Evolutionary conservation across 2,797 vertebrate species (phyloP), one percentile per base, ranked within the genome.

Genomic region (Typhlichthys subterraneus): DNA sequence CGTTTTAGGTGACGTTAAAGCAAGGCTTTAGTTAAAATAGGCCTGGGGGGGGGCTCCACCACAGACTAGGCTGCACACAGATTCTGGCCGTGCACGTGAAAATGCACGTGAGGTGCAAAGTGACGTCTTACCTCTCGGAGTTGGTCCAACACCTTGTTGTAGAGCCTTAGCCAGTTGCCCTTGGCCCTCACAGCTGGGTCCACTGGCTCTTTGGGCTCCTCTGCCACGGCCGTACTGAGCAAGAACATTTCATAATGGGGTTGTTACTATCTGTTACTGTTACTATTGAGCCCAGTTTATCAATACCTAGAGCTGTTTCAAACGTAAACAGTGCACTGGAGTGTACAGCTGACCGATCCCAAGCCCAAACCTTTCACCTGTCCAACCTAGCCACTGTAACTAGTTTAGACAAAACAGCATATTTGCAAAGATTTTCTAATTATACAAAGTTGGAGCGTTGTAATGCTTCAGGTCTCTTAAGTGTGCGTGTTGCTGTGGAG

Each of bases 71-170:
- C 29, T 59, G 42, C 13, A 58, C 17, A 63, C 48, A n/a, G 59
- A 29, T 19, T 49, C 50, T 63, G 53, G 62, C 54, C 55, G 57
- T 31, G 45, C 60, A n/a, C 63, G 51, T 47, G 48, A 49, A 65
- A 12, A 15, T 31, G 45, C 8, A 29, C 47, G 14, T 58, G 49
- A 12, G 31, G 49, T 45, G 68, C 13, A 42, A 60, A 31, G 42
- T 61, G 61, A 61, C 29, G 14, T 59, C 93, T 89, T 91, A 96
- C 98, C 96, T 99, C 97, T 79, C 94, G 95, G n/a, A 99, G 91
- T 81, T 99, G 97, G 59, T 95, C 89, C 69, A 94, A 94, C 72
- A 99, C 97, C 73, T 97, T 99, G 87, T 97, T 96, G 91, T 98
- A 98, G 68, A 95, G 90, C 67, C 96, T 88, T 10, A 97, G 81